Conservation (phyloP, 2,888 invertebrate genomes). For the Apodemia zela region DNA sequence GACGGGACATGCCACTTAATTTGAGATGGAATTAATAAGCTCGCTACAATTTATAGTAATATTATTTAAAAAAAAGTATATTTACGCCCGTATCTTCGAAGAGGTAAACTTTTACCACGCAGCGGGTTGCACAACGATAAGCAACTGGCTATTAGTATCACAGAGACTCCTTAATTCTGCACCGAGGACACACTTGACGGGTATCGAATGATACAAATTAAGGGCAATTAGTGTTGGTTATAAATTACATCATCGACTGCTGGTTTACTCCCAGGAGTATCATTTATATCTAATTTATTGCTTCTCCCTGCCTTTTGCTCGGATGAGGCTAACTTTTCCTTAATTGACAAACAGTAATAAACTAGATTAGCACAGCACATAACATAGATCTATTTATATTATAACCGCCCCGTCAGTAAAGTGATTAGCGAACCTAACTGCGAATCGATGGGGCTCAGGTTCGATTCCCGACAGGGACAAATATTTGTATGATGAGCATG, state of each 20-base stretch:
- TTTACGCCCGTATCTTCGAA: too few species aligned
- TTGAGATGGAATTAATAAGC: too few species aligned
- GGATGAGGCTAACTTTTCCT: constrained; percentile 21
- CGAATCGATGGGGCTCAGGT: too few species aligned
- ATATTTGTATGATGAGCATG: too few species aligned
- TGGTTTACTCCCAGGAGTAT: constrained; percentile 55
- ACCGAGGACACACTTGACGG: constrained; percentile 6
- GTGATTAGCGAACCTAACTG: too few species aligned
- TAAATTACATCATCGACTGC: constrained; percentile 51
- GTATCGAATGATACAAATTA: constrained; percentile 49
- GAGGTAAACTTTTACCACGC: constrained; percentile 33
- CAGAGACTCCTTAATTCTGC: not conserved
- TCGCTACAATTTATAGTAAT: too few species aligned
- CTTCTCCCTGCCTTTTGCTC: constrained; percentile 46
- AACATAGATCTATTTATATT: too few species aligned
- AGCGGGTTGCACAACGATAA: not conserved
- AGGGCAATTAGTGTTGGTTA: constrained; percentile 58
- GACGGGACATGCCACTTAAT: too few species aligned
- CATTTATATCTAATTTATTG: constrained; percentile 62
- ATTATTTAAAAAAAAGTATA: too few species aligned
- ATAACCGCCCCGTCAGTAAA: too few species aligned
- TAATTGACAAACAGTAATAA: constrained; percentile 31
- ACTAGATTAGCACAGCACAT: constrained; percentile 9
- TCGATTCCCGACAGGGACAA: too few species aligned
- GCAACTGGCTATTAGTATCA: not conserved